Evolutionary conservation across 2,797 vertebrate genomes (phyloP).

Genomic region (Acipenser ruthenus): DNA sequence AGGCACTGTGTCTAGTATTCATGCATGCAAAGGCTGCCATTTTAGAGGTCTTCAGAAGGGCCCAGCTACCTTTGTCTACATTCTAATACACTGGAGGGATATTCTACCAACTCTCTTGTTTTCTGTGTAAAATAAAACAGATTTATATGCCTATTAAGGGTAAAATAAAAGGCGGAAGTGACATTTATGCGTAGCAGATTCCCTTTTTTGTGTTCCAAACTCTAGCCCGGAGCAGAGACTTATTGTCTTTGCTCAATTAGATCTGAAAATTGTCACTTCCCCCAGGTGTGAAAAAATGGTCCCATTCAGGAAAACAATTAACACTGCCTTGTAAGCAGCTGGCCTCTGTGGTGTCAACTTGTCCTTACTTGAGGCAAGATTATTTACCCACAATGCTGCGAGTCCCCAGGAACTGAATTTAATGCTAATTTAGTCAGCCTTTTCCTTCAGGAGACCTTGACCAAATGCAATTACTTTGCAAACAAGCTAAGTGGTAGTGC

Average conservation of each 20-base stretch:
- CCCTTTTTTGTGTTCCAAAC: background rate
- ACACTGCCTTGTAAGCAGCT: conserved; percentile 66
- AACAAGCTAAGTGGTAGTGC: conserved; percentile 61
- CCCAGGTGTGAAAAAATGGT: conserved; percentile 66
- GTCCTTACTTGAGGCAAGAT: conserved; percentile 88
- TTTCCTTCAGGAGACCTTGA: conserved; percentile 90
- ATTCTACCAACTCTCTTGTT: too few relatives aligned
- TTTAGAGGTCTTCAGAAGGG: too few relatives aligned
- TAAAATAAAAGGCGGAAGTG: background rate
- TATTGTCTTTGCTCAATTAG: conserved; percentile 43
- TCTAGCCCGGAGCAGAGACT: conserved; percentile 3
- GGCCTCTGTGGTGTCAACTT: conserved; percentile 54
- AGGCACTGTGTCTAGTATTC: too few relatives aligned
- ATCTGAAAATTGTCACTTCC: conserved; percentile 54
- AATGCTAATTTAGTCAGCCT: conserved; percentile 80
- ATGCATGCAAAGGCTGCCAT: too few relatives aligned
- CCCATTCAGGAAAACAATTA: conserved; percentile 73
- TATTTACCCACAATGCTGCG: conserved; percentile 54
- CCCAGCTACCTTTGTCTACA: too few relatives aligned
- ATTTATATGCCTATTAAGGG: too few relatives aligned
- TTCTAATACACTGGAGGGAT: too few relatives aligned
- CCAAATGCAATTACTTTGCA: conserved; percentile 66
- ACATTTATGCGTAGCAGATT: background rate
- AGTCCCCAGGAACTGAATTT: conserved; percentile 65
- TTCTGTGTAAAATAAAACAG: too few relatives aligned